Conservation (phyloP, 2,888 invertebrate species). For the Arrhopalites spinosus region DNA sequence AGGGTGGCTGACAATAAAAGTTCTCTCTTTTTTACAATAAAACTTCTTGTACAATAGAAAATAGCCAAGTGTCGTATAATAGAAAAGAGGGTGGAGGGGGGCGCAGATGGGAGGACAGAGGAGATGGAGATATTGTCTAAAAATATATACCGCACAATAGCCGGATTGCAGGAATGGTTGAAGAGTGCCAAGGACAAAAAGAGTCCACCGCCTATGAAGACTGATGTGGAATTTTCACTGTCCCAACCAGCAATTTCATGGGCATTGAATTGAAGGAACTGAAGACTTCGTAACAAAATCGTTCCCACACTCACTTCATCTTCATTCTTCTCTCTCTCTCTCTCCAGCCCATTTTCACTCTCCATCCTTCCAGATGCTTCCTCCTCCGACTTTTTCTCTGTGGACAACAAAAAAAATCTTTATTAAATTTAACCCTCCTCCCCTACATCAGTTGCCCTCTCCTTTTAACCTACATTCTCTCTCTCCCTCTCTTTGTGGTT, state of each 20-base stretch:
- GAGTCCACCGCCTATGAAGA: conserved; percentile 59
- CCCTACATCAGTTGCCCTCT: not conserved
- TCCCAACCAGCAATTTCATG: conserved; percentile 70
- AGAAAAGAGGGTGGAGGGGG: not conserved
- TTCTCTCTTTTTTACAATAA: no score
- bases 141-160: conserved; percentile 69
- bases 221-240: conserved; percentile 39
- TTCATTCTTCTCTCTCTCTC: not conserved
- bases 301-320: conserved; percentile 24
- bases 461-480: not conserved
- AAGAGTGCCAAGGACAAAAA: conserved; percentile 78
- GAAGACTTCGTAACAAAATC: conserved; percentile 31
- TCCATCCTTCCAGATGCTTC: not conserved
- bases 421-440: not conserved
- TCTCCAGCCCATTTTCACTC: not conserved
- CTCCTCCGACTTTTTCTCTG: not conserved
- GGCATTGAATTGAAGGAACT: conserved; percentile 78
- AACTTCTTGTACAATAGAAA: no score
- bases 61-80: not conserved
- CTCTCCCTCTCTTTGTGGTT: not conserved
- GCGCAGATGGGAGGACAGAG: no score
- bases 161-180: conserved; percentile 83
- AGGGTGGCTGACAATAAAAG: no score
- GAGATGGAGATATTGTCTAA: conserved; percentile 35
- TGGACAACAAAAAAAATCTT: not conserved